These are phyloP conservation scores for Chloroceryle aenea DNA, from an alignment of 2,113 vertebrate species.

Conservation along the genomic window DNA sequence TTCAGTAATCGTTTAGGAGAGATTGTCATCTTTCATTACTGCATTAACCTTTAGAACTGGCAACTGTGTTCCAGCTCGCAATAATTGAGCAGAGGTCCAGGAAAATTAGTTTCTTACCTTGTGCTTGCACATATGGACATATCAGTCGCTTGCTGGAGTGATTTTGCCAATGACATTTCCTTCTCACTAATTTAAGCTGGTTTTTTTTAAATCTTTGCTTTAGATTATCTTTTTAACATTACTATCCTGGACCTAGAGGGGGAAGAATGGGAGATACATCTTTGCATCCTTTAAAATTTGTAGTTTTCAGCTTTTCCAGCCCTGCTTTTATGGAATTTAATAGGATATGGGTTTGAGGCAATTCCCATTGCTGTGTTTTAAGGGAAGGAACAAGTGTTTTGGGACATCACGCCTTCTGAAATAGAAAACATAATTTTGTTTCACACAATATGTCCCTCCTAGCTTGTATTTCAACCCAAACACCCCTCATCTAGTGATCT, in stretches of 20 bases:
- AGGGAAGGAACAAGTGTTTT: not conserved
- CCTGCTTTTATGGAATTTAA: not conserved
- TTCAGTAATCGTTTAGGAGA: constrained; percentile 47
- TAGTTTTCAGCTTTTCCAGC: not conserved
- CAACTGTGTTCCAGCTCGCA: not conserved
- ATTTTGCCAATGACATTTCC: not conserved
- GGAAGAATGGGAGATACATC: not conserved
- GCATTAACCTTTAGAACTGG: constrained; percentile 63
- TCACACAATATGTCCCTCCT: not conserved
- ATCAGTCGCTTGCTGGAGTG: not conserved
- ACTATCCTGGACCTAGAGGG: not conserved
- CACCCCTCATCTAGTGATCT: not conserved
- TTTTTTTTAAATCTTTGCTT: not conserved
- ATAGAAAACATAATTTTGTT: not conserved
- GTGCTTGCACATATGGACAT: constrained; percentile 10
- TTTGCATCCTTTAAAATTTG: not conserved
- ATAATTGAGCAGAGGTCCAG: constrained; percentile 51
- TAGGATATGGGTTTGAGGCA: not conserved
- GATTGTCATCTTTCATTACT: constrained; percentile 70
- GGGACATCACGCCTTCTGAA: not conserved
- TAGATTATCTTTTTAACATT: not conserved
- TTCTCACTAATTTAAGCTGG: not conserved
- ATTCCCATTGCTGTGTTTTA: not conserved
- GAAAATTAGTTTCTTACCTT: constrained; percentile 66
- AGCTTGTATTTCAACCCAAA: not conserved